Evolutionary conservation across 2,888 invertebrate genomes (phyloP), one percentile per base, ranked within the genome.

Genomic region (Conistra vaccinii): DNA sequence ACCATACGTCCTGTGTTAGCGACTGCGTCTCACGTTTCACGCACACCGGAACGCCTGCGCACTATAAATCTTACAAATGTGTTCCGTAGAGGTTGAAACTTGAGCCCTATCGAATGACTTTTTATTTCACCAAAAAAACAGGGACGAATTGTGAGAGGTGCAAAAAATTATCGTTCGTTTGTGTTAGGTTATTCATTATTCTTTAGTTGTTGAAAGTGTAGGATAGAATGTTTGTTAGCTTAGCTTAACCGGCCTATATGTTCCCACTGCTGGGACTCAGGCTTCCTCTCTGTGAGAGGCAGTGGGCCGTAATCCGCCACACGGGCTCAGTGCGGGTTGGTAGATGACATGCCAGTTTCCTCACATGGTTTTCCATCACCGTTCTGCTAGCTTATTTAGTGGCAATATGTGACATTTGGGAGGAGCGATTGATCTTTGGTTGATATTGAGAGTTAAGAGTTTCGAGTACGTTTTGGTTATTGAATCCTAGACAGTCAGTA

Each of bases 11-110:
- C 35, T 45, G 51, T 57, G 35, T 81, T 69, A 71, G 57, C 67
- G 42, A 66, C 55, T 70, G n/a, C 69, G 23, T 14, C 76, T 85
- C 84, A 51, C 5, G 68, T 87, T 87, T 48, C 85, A 65, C 51
- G 58, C 70, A 73, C 73, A 73, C 73, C 84, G 81, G 65, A 80
- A 60, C 77, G 68, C 61, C 45, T 32, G 78, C 69, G 61, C 62
- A 68, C 76, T 26, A 85, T 84, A 87, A 86, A 85, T 85, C 85
- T 84, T 80, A 66, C 70, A 80, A 80, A 85, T 73, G 76, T 80
- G 70, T 75, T 81, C 75, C 76, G n/a, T 63, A 83, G 73, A 72
- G 69, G 72, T 78, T 70, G 87, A 69, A 88, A 87, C 76, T 39
- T 10, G 80, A 85, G 65, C 82, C 78, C 73, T 75, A 78, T 79